Conservation (phyloP, 2,797 vertebrate species). For the Odontamblyopus rebecca region DNA sequence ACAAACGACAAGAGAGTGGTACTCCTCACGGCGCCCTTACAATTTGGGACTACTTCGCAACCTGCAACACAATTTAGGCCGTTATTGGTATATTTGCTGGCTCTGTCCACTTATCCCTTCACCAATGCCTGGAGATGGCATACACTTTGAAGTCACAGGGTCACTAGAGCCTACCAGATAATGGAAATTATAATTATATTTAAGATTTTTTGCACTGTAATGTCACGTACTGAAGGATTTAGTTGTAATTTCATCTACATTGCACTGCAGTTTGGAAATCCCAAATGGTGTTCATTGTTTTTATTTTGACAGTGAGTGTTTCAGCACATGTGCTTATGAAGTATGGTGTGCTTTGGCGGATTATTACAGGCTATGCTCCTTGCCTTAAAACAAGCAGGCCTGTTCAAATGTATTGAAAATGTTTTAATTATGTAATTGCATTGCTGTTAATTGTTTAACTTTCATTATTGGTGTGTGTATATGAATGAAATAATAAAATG, state of each 20-base stretch:
- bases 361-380: not conserved
- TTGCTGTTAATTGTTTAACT: not conserved
- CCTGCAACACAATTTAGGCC: slow-evolving; percentile 78
- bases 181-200: not conserved
- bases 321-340: not conserved
- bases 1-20: slow-evolving; percentile 90
- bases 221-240: not conserved
- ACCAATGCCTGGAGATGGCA: slow-evolving; percentile 84
- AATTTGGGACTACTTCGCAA: slow-evolving; percentile 78
- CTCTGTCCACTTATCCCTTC: slow-evolving; percentile 85
- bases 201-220: not conserved
- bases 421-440: not conserved
- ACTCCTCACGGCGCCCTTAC: slow-evolving; percentile 78
- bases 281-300: not conserved
- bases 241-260: not conserved
- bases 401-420: not conserved
- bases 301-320: not conserved
- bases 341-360: not conserved
- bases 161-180: slow-evolving; percentile 74
- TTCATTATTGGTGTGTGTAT: not conserved
- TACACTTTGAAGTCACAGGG: slow-evolving; percentile 82
- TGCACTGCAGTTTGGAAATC: not conserved
- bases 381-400: not conserved
- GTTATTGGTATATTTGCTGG: slow-evolving; percentile 85
- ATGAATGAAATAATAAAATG: not conserved